Evolutionary conservation across 2,113 vertebrate genomes (phyloP).

Genomic region (Motacilla alba): DNA sequence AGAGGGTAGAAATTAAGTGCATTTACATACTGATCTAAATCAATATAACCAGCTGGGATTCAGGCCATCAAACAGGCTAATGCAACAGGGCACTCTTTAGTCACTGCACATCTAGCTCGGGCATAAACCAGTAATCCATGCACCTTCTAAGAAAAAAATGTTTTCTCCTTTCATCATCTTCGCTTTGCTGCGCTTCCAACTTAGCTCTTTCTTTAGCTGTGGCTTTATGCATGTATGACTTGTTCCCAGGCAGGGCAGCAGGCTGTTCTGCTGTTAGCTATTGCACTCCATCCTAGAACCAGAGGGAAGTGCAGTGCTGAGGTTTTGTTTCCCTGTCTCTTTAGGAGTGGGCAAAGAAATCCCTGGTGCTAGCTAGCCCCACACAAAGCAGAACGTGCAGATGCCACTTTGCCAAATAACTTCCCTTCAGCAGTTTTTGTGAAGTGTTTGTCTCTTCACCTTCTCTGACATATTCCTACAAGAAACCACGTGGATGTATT

Average conservation of each 20-base stretch:
- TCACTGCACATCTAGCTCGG: background rate
- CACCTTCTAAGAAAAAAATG: background rate
- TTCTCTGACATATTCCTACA: background rate
- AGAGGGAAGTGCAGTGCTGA: background rate
- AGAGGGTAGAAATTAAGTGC: background rate
- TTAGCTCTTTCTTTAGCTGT: background rate
- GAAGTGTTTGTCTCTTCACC: background rate
- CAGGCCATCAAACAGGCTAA: background rate
- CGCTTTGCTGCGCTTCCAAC: fast-evolving
- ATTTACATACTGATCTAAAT: background rate
- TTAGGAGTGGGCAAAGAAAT: background rate
- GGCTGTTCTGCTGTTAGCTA: background rate
- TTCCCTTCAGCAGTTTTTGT: background rate
- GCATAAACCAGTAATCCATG: background rate
- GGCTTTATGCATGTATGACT: background rate
- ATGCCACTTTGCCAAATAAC: background rate
- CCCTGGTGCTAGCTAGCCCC: background rate
- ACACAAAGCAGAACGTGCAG: background rate
- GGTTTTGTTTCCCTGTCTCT: background rate
- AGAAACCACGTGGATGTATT: background rate
- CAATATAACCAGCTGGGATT: background rate
- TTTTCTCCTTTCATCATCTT: background rate
- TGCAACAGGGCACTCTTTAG: background rate
- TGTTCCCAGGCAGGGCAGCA: background rate
- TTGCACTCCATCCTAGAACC: background rate